Percentiles rank a stretch among this genome's conserved stretches.
phyloP scores from a whole-genome alignment of 2,113 vertebrate species.

The Passerina amoena region DNA sequence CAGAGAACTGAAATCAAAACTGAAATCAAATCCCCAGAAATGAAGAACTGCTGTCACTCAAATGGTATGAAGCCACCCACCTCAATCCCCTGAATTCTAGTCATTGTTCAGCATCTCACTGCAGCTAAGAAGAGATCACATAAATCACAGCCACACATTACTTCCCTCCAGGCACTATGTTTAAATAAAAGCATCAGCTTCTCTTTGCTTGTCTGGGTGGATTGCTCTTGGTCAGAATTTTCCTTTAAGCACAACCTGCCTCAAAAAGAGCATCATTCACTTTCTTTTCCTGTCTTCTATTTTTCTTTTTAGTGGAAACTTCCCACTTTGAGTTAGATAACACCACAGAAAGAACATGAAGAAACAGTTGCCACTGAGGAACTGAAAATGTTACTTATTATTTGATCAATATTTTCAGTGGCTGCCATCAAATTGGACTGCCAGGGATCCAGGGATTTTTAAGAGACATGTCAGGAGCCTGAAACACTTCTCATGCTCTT shows the following conservation, averaged over 20 bases:
- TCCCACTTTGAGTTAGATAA: background rate
- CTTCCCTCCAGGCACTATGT: background rate
- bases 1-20: background rate
- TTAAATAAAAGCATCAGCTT: background rate
- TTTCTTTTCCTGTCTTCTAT: background rate
- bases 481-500: background rate
- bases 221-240: background rate
- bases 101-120: background rate
- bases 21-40: background rate
- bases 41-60: background rate
- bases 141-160: background rate
- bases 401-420: background rate
- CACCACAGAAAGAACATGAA: background rate
- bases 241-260: background rate
- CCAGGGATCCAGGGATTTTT: background rate
- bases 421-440: background rate
- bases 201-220: background rate
- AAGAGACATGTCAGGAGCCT: background rate
- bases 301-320: background rate
- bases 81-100: background rate
- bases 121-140: background rate
- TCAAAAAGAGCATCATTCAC: background rate
- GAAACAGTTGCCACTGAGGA: background rate
- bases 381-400: background rate
- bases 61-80: background rate